phyloP scores from a whole-genome alignment of 2,888 invertebrate genomes.

The Portevinia maculata region DNA sequence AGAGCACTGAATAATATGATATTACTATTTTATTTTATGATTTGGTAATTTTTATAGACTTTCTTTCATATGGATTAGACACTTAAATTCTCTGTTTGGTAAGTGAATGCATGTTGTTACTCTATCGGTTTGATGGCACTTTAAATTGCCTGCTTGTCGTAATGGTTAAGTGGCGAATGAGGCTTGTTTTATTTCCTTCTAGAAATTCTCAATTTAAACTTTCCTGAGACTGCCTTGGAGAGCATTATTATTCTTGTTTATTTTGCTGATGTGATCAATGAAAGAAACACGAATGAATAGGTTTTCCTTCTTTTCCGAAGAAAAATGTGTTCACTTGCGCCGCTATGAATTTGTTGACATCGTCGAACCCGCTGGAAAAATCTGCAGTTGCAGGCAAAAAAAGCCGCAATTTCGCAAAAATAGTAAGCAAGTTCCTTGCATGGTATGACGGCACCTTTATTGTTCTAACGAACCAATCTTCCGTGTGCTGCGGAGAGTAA shows the following conservation, averaged over 20 bases:
- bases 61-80: conserved; percentile 25
- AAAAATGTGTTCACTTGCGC: too few relatives aligned
- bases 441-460: too few relatives aligned
- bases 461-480: too few relatives aligned
- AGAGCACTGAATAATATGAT: conserved; percentile 30
- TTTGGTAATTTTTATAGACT: conserved; percentile 28
- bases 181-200: conserved; percentile 62
- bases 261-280: neutral
- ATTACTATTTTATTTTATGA: conserved; percentile 18
- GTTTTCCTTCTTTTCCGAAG: conserved; percentile 31
- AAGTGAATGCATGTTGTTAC: conserved; percentile 34
- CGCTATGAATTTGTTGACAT: too few relatives aligned
- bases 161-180: conserved; percentile 64
- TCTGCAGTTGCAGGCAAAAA: too few relatives aligned
- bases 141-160: conserved; percentile 64
- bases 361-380: too few relatives aligned
- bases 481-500: too few relatives aligned
- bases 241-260: neutral
- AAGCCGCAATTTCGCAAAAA: too few relatives aligned
- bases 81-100: neutral
- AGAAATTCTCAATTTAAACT: conserved; percentile 44
- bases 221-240: conserved; percentile 12
- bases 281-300: conserved; percentile 46
- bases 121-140: conserved; percentile 54
- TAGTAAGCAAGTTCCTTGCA: too few relatives aligned